Evolutionary conservation across 2,113 vertebrate species (phyloP).

Genomic region (Symphodus melops): DNA sequence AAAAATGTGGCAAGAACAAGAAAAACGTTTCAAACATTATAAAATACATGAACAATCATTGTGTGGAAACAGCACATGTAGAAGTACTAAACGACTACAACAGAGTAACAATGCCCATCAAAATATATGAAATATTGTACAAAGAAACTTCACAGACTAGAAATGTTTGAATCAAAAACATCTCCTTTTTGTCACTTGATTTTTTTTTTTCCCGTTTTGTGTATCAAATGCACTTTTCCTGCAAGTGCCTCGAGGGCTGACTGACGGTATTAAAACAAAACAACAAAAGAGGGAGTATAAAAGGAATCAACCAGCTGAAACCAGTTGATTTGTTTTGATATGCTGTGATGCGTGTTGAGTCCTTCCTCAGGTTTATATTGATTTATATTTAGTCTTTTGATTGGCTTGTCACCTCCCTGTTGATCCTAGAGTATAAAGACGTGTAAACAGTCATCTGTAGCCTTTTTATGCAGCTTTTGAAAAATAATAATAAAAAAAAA

Average conservation of each 20-base stretch:
- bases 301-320: constrained; percentile 87
- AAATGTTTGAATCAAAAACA: constrained; percentile 64
- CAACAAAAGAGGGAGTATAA: constrained; percentile 65
- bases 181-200: constrained; percentile 42
- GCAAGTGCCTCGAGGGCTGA: constrained; percentile 90
- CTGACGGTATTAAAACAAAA: constrained; percentile 72
- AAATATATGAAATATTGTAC: constrained; percentile 84
- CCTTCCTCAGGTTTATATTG: constrained; percentile 76
- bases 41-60: constrained; percentile 81
- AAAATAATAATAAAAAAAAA: constrained; percentile 84
- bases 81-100: constrained; percentile 78
- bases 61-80: constrained; percentile 89
- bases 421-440: constrained; percentile 78
- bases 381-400: constrained; percentile 79
- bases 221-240: constrained; percentile 92
- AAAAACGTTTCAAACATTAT: constrained; percentile 73
- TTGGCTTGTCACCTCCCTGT: constrained; percentile 85
- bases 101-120: constrained; percentile 82
- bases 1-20: constrained; percentile 76
- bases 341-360: constrained; percentile 82
- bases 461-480: constrained; percentile 70
- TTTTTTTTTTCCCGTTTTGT: constrained; percentile 34
- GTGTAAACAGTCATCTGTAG: constrained; percentile 92
- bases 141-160: constrained; percentile 87
- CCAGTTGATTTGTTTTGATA: constrained; percentile 86